Evolutionary conservation across 2,113 vertebrate genomes (phyloP).

Genomic region (Loxodonta africana): DNA sequence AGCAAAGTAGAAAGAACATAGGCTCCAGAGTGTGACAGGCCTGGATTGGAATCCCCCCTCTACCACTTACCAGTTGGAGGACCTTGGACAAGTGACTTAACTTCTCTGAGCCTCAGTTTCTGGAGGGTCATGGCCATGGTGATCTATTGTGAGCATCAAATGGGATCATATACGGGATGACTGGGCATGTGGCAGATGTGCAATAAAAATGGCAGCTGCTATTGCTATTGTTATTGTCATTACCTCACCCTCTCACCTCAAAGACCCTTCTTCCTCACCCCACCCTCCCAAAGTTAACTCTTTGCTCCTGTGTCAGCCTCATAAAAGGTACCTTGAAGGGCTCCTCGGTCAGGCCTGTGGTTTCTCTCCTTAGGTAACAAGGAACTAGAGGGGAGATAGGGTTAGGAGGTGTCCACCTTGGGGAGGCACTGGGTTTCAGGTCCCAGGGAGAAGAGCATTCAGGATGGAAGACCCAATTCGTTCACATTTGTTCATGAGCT

Average conservation of each 20-base stretch:
- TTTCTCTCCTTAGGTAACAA: neutral
- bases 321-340: neutral
- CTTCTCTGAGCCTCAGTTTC: neutral
- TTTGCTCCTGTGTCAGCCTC: neutral
- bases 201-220: constrained; percentile 64
- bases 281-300: neutral
- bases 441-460: neutral
- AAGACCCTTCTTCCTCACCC: neutral
- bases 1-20: neutral
- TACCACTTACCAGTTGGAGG: neutral
- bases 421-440: neutral
- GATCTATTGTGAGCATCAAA: neutral
- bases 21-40: neutral
- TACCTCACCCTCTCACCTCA: neutral
- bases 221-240: neutral
- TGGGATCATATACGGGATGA: neutral
- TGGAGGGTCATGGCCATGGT: neutral
- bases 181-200: neutral
- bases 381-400: neutral
- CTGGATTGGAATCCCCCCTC: neutral
- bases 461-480: neutral
- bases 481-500: neutral
- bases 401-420: neutral
- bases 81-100: neutral
- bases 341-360: neutral